A percentile compares a stretch with the other conserved stretches of the same genome.
Evolutionary conservation across 1,140 invertebrate species (phyloP).

Genomic region (Anadara kagoshimensis): DNA sequence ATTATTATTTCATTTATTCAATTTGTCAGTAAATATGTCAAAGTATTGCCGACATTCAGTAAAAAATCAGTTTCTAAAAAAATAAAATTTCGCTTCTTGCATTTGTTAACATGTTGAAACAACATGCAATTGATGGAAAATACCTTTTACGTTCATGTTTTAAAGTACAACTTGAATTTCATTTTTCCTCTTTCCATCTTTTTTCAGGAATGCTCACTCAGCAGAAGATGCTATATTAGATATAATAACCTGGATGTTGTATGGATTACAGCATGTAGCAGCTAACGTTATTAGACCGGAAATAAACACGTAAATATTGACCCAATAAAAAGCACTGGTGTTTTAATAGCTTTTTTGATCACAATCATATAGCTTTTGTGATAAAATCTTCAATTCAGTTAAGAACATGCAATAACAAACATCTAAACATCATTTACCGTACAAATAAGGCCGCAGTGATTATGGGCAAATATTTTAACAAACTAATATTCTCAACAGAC

Average conservation of each 20-base stretch:
- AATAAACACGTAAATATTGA: background rate
- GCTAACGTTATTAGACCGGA: background rate
- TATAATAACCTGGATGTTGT: slow-evolving; percentile 8
- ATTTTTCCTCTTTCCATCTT: background rate
- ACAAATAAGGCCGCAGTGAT: background rate
- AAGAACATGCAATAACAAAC: background rate
- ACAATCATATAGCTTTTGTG: background rate
- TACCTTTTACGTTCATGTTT: no score
- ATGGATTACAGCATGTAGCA: slow-evolving; percentile 8
- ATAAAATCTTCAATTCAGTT: background rate
- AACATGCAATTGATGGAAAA: no score
- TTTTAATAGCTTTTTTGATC: background rate
- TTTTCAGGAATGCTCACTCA: slow-evolving; percentile 8
- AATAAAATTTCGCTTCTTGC: no score
- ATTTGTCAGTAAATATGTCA: no score
- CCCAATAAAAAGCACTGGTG: background rate
- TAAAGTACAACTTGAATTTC: no score
- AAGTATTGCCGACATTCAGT: no score
- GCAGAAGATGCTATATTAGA: slow-evolving; percentile 18
- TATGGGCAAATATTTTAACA: background rate
- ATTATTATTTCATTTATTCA: no score
- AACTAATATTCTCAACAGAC: no score
- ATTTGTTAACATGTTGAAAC: no score
- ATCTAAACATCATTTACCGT: background rate
- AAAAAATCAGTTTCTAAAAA: no score